Conservation (phyloP, 2,888 invertebrate species). For the Endotricha flammealis region DNA sequence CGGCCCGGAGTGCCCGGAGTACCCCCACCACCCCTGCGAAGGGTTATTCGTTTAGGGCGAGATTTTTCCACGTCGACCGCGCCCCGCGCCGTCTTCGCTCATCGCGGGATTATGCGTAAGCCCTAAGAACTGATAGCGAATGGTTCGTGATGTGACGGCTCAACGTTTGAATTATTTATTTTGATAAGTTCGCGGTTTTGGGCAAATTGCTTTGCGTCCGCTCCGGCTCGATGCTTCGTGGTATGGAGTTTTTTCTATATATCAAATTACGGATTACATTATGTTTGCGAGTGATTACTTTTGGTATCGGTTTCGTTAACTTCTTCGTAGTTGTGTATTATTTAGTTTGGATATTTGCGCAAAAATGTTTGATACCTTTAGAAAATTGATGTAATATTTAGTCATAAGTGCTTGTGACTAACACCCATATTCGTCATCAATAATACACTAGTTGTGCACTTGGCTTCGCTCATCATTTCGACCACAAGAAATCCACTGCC, state of each 20-base stretch:
- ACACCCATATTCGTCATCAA: too few species aligned
- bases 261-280: not conserved
- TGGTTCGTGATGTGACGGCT: slow-evolving; percentile 34
- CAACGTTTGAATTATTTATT: slow-evolving; percentile 48
- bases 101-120: slow-evolving; percentile 49
- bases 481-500: too few species aligned
- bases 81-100: slow-evolving; percentile 37
- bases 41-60: slow-evolving; percentile 56
- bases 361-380: too few species aligned
- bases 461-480: too few species aligned
- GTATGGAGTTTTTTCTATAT: not conserved
- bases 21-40: slow-evolving; percentile 32
- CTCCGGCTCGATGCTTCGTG: not conserved
- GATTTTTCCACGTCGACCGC: slow-evolving; percentile 45
- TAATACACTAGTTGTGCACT: too few species aligned
- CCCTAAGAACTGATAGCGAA: slow-evolving; percentile 40
- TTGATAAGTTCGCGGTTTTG: slow-evolving; percentile 24
- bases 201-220: slow-evolving; percentile 6
- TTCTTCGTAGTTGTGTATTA: too few species aligned
- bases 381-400: too few species aligned
- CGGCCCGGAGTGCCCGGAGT: slow-evolving; percentile 30
- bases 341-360: too few species aligned
- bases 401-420: too few species aligned
- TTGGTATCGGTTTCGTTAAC: too few species aligned
- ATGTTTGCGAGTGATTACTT: too few species aligned